Evolutionary conservation across 2,888 invertebrate genomes (phyloP), one percentile per base, ranked within the genome.

Genomic region (Litoditis marina): DNA sequence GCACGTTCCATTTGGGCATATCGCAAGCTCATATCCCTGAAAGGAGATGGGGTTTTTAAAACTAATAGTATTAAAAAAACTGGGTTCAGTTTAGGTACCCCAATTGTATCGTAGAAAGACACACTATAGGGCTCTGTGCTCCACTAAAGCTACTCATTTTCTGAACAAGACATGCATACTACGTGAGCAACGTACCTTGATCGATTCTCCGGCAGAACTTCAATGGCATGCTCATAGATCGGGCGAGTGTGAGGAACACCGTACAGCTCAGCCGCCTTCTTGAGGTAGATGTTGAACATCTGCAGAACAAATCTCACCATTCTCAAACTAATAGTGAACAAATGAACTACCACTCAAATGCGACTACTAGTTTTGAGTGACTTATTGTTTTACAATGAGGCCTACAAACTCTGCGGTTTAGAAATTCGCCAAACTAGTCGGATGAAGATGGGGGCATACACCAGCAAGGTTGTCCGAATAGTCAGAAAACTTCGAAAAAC

Each of bases 1-100:
- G 94, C 94, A 0, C 93, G 92, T 86, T 99, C 98, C 89, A 99
- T 89, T 86, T 98, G 96, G 7, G 98, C 90, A 86, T 95, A 99
- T 49, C 93, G 87, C 66, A 94, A 85, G 82, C 95, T 95, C 94
- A 98, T 96, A 84, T 94, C 92, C 68, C 94, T 84, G 78, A n/a
- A 74, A 69, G 28, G 3, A n/a, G n/a, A n/a, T n/a, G n/a, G n/a
- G n/a, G n/a, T 27, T n/a, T 22, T 8, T 13, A 16, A 11, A 34
- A 25, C 6, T 27, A 13, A 16, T 19, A 52, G 11, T 8, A 52
- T 11, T 52, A 27, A 16, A n/a, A 50, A 49, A 39, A 44, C n/a
- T 1, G 19, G 11, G 16, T n/a, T 19, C 8, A 19, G n/a, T 49
- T n/a, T n/a, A n/a, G n/a, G n/a, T n/a, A n/a, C n/a, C n/a, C n/a